Evolutionary conservation across 2,113 vertebrate species (phyloP).

Genomic region (Megaptera novaeangliae): DNA sequence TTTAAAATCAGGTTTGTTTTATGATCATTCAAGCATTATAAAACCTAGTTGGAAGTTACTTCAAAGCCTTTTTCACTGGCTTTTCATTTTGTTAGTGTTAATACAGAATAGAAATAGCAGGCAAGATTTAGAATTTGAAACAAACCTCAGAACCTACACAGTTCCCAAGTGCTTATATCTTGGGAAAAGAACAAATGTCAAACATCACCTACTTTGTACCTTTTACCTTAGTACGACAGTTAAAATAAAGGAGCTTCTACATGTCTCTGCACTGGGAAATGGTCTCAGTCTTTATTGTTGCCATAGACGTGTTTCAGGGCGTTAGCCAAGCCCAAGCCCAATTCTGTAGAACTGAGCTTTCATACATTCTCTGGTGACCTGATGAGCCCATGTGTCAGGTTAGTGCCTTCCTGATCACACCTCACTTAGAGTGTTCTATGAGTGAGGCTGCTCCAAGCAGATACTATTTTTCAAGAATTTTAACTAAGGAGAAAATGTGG

Average conservation of each 20-base stretch:
- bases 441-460: not conserved
- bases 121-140: constrained; percentile 25
- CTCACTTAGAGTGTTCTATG: not conserved
- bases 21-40: constrained; percentile 33
- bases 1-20: not conserved
- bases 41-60: constrained; percentile 15
- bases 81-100: constrained; percentile 28
- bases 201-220: not conserved
- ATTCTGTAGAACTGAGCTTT: not conserved
- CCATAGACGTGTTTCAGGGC: not conserved
- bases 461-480: not conserved
- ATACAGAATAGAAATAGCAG: constrained; percentile 29
- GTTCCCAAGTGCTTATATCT: not conserved
- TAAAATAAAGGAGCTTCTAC: not conserved
- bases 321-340: not conserved
- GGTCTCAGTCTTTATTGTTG: not conserved
- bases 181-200: not conserved
- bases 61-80: constrained; percentile 30
- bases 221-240: not conserved
- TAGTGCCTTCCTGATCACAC: not conserved
- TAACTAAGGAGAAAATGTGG: not conserved
- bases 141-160: not conserved
- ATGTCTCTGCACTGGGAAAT: not conserved
- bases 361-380: not conserved
- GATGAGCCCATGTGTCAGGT: not conserved